phyloP scores from a whole-genome alignment of 2,888 invertebrate species.

The Parapristionchus giblindavisi region DNA sequence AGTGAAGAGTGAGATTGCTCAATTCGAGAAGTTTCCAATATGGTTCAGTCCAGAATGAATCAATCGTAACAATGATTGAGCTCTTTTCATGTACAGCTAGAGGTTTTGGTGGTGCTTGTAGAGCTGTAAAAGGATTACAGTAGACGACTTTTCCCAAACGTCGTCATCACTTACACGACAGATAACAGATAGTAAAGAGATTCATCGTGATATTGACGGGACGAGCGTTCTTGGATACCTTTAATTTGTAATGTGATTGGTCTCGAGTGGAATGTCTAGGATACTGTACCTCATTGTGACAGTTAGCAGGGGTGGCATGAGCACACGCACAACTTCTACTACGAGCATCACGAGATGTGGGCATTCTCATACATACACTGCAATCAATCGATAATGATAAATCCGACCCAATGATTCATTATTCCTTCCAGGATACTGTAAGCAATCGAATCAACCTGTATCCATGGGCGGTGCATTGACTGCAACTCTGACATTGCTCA shows the following conservation, averaged over 20 bases:
- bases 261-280: conserved; percentile 37
- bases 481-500: conserved; percentile 57
- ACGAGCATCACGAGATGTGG: conserved; percentile 4
- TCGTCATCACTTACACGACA: conserved; percentile 7
- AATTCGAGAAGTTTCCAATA: conserved; percentile 63
- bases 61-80: conserved; percentile 61
- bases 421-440: too few species aligned
- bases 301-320: conserved; percentile 54
- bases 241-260: too few species aligned
- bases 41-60: conserved; percentile 65
- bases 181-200: conserved; percentile 50
- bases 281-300: conserved; percentile 47
- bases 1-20: conserved; percentile 60
- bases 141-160: too few species aligned
- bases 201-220: conserved; percentile 57
- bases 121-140: conserved; percentile 50
- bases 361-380: conserved; percentile 45
- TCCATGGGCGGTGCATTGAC: conserved; percentile 63
- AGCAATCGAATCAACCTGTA: conserved; percentile 58
- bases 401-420: too few species aligned
- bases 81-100: conserved; percentile 57
- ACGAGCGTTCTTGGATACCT: too few species aligned
- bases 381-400: too few species aligned
- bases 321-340: conserved; percentile 52
- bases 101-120: conserved; percentile 62